Evolutionary conservation across 1,140 invertebrate species (phyloP).

Genomic region (Megalopta genalis): DNA sequence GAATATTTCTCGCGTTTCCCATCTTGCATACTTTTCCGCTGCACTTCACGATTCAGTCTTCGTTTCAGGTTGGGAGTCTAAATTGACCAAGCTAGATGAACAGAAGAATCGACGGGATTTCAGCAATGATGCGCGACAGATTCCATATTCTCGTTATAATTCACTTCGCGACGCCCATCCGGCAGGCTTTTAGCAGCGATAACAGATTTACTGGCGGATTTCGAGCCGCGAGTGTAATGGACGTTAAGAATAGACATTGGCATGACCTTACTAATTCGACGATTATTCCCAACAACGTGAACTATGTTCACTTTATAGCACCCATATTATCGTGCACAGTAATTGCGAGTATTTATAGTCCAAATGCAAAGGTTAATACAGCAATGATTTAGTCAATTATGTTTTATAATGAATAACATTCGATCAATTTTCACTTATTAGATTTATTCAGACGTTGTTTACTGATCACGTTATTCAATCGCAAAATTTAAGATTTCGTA

Average conservation of each 20-base stretch:
- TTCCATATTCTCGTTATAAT: conserved; percentile 44
- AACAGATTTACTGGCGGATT: conserved; percentile 36
- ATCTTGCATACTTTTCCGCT: too few species aligned
- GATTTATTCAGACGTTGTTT: too few species aligned
- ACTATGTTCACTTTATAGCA: not conserved
- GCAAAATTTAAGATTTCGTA: too few species aligned
- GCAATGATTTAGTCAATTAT: too few species aligned
- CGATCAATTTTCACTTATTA: too few species aligned
- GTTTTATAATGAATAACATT: too few species aligned
- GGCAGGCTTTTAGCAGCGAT: conserved; percentile 41
- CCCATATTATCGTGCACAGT: too few species aligned
- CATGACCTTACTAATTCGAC: conserved; percentile 29
- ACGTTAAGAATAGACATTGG: conserved; percentile 47
- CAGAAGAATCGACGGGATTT: not conserved
- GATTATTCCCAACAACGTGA: conserved; percentile 39
- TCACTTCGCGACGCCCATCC: conserved; percentile 37
- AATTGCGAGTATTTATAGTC: too few species aligned
- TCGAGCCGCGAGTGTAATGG: conserved; percentile 31
- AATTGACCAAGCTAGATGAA: not conserved
- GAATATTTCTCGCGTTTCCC: too few species aligned
- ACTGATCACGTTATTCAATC: too few species aligned
- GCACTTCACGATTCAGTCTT: not conserved
- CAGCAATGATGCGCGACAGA: conserved; percentile 20
- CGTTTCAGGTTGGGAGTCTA: not conserved
- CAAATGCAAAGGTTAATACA: too few species aligned